Evolutionary conservation across 1,140 invertebrate genomes (phyloP), one percentile per base, ranked within the genome.

Genomic region (Halictus rubicundus): DNA sequence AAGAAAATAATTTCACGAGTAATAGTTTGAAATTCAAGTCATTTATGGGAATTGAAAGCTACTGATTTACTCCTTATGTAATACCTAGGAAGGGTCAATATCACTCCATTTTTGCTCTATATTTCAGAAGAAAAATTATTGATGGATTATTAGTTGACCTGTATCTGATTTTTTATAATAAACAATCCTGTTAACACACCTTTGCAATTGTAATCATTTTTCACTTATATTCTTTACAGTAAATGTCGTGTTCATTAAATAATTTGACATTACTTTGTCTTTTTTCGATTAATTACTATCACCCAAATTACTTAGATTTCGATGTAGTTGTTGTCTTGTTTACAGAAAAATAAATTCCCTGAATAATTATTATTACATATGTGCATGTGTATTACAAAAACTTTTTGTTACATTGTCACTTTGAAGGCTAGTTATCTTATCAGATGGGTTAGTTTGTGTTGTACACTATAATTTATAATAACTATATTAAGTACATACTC

Each of bases 31-130:
- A 85, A 69, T 23, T 66, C n/a, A 14, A 66, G 8, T 68, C 21
- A 39, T 25, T 64, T 54, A 32, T 46, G n/a, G 16, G 21, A 42
- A 57, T 73, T 73, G 49, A 42, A 37, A 77, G 80, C 73, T 74
- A 27, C 68, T 83, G 76, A 87, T 85, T 78, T 86, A 68, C 65
- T 72, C 60, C 89, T 90, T 90, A 90, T 89, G 88, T 90, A 90
- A 90, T 86, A 89, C 60, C 72, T 76, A 52, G 57, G 61, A 42
- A 82, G 89, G 86, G 89, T 90, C 89, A 90, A 90, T 90, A 89
- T 64, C 83, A 84, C 84, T 81, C 57, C 63, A 74, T 82, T 76
- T 68, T 78, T 57, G 27, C 66, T 46, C 39, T 66, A 66, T 16
- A 60, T 80, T 68, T 54, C 32, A 12, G 10, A 12, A 46, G 23